Evolutionary conservation across 2,888 invertebrate genomes (phyloP).

Genomic region (Pandemis cinnamomeana): DNA sequence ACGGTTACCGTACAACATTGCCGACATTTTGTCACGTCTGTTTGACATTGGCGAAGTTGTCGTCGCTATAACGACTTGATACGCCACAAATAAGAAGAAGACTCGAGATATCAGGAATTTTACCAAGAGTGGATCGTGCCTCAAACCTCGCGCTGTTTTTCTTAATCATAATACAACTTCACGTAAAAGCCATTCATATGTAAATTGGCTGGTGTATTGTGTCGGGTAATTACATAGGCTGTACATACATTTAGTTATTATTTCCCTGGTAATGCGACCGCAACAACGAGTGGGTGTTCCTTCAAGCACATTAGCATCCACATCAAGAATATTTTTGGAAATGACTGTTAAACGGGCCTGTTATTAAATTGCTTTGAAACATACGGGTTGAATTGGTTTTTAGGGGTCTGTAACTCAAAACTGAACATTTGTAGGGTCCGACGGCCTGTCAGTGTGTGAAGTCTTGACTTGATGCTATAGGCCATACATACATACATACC

Average conservation of each 20-base stretch:
- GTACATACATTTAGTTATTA: slow-evolving; percentile 33
- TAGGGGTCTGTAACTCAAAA: neutral
- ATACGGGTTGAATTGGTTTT: neutral
- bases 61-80: no score
- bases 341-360: neutral
- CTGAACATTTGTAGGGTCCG: no score
- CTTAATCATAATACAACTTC: neutral
- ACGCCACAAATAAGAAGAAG: no score
- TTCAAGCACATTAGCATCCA: slow-evolving; percentile 5
- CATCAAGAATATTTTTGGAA: slow-evolving; percentile 15
- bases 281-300: slow-evolving; percentile 22
- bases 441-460: no score
- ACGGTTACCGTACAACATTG: no score
- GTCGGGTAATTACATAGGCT: slow-evolving; percentile 12
- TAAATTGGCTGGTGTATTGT: slow-evolving; percentile 18
- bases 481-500: no score
- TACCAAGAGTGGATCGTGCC: no score
- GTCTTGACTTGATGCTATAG: no score
- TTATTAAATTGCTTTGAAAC: neutral
- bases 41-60: no score
- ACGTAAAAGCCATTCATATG: slow-evolving; percentile 19
- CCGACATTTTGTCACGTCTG: no score
- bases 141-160: neutral
- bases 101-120: no score
- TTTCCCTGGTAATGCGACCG: slow-evolving; percentile 20